These are phyloP conservation scores for Sitta europaea DNA, from an alignment of 2,113 vertebrate species.

Conservation along the genomic window DNA sequence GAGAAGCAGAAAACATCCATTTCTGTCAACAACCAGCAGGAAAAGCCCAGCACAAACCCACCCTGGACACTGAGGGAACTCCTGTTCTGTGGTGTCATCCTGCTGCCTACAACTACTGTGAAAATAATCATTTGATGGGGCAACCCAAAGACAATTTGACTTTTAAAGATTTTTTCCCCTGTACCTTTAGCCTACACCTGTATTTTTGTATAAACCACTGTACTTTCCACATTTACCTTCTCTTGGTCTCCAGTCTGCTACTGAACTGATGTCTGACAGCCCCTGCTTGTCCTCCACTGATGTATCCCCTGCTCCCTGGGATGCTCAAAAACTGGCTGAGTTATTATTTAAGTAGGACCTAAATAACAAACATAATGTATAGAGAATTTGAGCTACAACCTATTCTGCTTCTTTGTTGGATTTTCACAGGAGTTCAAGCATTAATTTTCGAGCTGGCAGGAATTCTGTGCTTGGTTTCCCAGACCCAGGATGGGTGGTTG, in stretches of 20 bases:
- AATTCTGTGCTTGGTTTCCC: not conserved
- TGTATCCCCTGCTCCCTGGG: not conserved
- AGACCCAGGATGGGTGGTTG: not conserved
- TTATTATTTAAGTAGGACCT: not conserved
- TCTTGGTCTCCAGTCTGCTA: not conserved
- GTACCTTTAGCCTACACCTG: not conserved
- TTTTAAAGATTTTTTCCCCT: not conserved
- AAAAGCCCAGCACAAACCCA: not conserved
- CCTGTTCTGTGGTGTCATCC: not conserved
- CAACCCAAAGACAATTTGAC: not conserved
- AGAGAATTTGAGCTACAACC: not conserved
- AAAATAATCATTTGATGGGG: not conserved
- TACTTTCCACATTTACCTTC: not conserved
- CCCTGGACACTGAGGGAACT: rapidly evolving
- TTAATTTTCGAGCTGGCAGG: not conserved
- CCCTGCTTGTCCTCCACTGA: not conserved
- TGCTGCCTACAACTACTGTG: not conserved
- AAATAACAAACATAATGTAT: not conserved
- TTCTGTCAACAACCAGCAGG: not conserved
- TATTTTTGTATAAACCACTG: not conserved
- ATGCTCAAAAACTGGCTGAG: not conserved
- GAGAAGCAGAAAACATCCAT: not conserved
- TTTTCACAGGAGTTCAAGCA: not conserved
- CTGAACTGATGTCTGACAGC: not conserved
- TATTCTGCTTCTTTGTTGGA: not conserved